These are phyloP conservation scores for Slavum lentiscoides DNA, from an alignment of 2,888 invertebrate genomes.

Conservation along the genomic window DNA sequence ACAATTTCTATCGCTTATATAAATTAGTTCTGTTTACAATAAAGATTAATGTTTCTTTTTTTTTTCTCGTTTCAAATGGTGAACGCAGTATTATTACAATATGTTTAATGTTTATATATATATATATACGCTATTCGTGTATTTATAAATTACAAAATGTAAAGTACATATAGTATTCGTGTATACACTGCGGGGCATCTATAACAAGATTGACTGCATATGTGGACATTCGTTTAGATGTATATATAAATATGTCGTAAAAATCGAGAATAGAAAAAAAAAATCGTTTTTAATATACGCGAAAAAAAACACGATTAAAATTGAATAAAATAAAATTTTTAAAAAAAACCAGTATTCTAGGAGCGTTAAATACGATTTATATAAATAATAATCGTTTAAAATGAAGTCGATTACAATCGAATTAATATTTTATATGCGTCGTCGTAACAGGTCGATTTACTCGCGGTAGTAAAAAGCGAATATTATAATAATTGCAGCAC, in stretches of 20 bases:
- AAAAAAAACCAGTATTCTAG: background rate
- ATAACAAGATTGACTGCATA: background rate
- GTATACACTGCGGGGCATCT: background rate
- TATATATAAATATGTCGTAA: background rate
- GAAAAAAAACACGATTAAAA: background rate
- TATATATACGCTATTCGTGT: background rate
- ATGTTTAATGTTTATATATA: background rate
- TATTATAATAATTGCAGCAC: no score
- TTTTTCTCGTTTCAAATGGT: background rate
- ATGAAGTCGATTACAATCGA: background rate
- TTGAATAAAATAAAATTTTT: background rate
- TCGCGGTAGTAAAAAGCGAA: background rate
- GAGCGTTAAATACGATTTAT: background rate
- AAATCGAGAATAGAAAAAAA: background rate
- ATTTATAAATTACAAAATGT: background rate
- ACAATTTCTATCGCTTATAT: slow-evolving; percentile 8
- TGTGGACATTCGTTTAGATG: background rate
- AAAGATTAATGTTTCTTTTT: background rate
- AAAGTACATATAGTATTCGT: background rate
- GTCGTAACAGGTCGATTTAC: no score
- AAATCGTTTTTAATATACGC: background rate
- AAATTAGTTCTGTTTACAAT: slow-evolving; percentile 6
- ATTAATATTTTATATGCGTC: background rate
- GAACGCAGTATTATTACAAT: background rate
- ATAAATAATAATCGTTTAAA: background rate